Conservation (phyloP, 2,113 vertebrate species). For the Dipodomys ordii region DNA sequence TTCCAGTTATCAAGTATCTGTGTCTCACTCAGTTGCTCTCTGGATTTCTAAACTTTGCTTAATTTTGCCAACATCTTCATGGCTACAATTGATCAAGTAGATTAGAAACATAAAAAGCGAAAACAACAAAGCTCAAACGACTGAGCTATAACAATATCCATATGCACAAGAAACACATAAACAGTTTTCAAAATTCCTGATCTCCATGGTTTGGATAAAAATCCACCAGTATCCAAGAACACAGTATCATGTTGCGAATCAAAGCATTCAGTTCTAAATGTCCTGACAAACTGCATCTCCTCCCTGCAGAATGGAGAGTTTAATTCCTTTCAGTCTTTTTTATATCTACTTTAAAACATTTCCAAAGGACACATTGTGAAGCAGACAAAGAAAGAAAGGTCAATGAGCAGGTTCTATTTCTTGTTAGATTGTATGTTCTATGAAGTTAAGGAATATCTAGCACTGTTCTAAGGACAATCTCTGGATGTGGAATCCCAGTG, state of each 20-base stretch:
- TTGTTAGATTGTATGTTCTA: not conserved
- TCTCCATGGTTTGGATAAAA: not conserved
- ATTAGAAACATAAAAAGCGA: constrained; percentile 41
- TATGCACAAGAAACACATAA: not conserved
- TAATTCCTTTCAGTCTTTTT: not conserved
- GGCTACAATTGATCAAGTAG: not conserved
- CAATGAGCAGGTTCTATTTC: not conserved
- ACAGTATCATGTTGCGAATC: not conserved
- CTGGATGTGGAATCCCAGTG: not conserved
- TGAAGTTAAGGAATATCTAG: not conserved
- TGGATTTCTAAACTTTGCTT: constrained; percentile 11
- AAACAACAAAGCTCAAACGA: not conserved
- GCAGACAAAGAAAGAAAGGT: not conserved
- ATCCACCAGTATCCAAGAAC: not conserved
- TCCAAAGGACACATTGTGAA: not conserved
- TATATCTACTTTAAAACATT: not conserved
- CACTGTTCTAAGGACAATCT: not conserved
- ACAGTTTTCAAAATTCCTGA: not conserved
- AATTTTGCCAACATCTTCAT: not conserved
- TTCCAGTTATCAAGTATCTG: not conserved
- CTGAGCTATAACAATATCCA: not conserved
- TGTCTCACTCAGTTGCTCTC: not conserved
- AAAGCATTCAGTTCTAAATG: not conserved
- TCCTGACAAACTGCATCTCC: not conserved
- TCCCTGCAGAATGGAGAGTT: not conserved